phyloP scores from a whole-genome alignment of 2,797 vertebrate species.

The Pampus argenteus region DNA sequence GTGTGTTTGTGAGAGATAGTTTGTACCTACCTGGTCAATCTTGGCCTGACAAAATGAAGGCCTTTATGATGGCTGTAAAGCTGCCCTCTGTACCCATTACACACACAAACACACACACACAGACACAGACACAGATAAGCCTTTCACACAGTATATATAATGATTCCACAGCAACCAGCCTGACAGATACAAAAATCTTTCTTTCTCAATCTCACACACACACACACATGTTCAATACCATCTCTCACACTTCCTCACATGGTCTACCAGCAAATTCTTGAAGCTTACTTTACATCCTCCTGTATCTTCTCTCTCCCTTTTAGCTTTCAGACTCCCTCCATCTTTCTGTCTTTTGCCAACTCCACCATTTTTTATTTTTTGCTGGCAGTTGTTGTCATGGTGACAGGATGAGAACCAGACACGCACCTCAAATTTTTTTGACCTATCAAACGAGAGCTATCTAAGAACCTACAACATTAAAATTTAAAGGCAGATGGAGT shows the following conservation, averaged over 20 bases:
- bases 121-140: slow-evolving; percentile 38
- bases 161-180: slow-evolving; percentile 38
- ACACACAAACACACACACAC: slow-evolving; percentile 23
- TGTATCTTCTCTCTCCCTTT: not conserved
- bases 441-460: not conserved
- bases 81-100: slow-evolving; percentile 32
- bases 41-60: slow-evolving; percentile 24
- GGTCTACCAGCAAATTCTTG: not conserved
- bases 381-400: slow-evolving; percentile 72
- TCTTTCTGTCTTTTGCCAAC: not conserved
- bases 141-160: slow-evolving; percentile 24
- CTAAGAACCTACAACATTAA: not conserved
- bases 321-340: not conserved
- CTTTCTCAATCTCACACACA: slow-evolving; percentile 1
- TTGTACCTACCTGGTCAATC: slow-evolving; percentile 34
- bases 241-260: not conserved
- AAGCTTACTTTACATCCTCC: not conserved
- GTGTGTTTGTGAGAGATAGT: slow-evolving; percentile 6
- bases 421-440: slow-evolving; percentile 46
- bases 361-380: slow-evolving; percentile 9
- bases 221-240: slow-evolving; percentile 2
- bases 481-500: not conserved
- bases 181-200: slow-evolving; percentile 28
- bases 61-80: slow-evolving; percentile 64
- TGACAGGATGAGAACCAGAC: slow-evolving; percentile 62